These are phyloP conservation scores for Potorous gilbertii DNA, from an alignment of 2,797 vertebrate genomes.

Conservation along the genomic window DNA sequence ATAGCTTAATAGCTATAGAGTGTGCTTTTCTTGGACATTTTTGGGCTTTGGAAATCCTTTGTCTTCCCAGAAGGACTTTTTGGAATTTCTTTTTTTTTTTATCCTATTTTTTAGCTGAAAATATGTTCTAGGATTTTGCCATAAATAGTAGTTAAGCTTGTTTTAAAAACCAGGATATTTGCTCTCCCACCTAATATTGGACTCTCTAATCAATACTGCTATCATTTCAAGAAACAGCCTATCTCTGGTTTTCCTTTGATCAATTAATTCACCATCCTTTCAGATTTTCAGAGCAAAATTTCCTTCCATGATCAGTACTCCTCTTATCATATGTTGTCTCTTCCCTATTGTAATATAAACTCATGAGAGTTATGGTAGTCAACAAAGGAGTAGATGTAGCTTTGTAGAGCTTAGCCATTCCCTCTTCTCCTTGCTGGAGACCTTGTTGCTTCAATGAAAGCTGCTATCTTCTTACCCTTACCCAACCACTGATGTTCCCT, in stretches of 20 bases:
- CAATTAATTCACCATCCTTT: neutral
- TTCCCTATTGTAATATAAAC: neutral
- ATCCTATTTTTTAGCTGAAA: neutral
- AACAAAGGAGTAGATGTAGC: neutral
- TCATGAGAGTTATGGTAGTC: neutral
- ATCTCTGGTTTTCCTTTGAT: neutral
- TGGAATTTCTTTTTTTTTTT: neutral
- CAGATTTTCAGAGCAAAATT: neutral
- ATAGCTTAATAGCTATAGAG: neutral
- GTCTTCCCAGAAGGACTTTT: conserved; percentile 33
- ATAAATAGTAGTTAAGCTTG: neutral
- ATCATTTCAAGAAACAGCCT: neutral
- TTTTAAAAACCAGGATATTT: neutral
- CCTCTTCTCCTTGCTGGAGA: neutral
- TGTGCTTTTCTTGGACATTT: conserved; percentile 31
- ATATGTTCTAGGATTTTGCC: neutral
- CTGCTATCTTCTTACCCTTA: neutral
- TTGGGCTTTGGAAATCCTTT: conserved; percentile 28
- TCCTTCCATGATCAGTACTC: neutral
- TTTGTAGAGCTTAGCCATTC: neutral
- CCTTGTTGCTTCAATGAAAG: neutral
- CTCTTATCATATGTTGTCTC: neutral
- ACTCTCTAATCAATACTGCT: neutral
- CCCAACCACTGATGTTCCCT: neutral
- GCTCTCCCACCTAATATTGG: neutral